Base-by-base conservation (phyloP, 2,888 invertebrate genomes). In the Notocelia uddmanniana region DNA sequence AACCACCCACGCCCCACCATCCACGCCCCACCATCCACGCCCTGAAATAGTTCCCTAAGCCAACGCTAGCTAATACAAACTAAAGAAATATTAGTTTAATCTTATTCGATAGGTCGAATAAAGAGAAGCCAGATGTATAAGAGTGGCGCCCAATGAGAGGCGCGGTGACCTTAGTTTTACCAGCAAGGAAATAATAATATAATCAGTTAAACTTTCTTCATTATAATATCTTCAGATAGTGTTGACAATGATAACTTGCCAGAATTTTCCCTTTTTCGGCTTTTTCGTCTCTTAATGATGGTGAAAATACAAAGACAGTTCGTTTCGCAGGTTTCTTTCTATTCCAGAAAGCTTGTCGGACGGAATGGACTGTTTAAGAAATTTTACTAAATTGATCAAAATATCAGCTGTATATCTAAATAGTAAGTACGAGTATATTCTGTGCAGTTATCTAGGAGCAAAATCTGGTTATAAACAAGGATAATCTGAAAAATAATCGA, bases 401-500 rank as follows among this genome's bases (percentile, higher is more conserved):
- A 45, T 45, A 45, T 15, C 41, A 0, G 41, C n/a, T 45, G 13
- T 15, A n/a, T n/a, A 15, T 37, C 0, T 45, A 45, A 6, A 37
- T 11, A 15, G 41, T 41, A 41, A 15, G 15, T 11, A 41, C 0
- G 5, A 3, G 15, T 15, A 6, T 45, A 6, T 45, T 15, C 0
- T n/a, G 15, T 6, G 6, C 15, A 45, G 41, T 45, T 45, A 6
- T 8, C n/a, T 45, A 5, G 6, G 1, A 6, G 45, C 13, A n/a
- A 45, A 13, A 45, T n/a, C 45, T 45, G 13, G n/a, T 41, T 41
- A 15, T 41, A 41, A 41, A 41, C 41, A 41, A 41, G 15, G 13
- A n/a, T 45, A 45, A 45, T n/a, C 45, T n/a, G 45, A n/a, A 75
- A 74, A 78, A 81, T 78, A 80, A 79, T 73, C 70, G 75, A 80